Conservation (phyloP, 1,140 invertebrate species). For the Asobara japonica region DNA sequence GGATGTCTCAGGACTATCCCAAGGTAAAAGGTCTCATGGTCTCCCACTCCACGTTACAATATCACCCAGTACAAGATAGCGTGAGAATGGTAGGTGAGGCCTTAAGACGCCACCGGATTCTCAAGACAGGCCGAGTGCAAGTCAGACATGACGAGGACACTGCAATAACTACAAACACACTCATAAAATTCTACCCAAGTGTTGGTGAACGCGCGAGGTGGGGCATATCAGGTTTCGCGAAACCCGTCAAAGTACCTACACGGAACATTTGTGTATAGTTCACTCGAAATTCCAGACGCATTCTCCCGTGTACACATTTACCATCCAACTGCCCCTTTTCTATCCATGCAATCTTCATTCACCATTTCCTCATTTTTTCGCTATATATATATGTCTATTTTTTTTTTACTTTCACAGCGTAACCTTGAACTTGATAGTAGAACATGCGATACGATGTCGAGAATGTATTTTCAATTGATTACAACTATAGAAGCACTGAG, state of each 20-base stretch:
- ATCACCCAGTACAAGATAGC: background rate
- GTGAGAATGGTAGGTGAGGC: background rate
- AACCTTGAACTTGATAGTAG: background rate
- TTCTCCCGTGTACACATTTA: conserved; percentile 6
- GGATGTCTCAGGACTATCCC: background rate
- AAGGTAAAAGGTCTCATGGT: background rate
- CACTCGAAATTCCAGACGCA: conserved; percentile 9
- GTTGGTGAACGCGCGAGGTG: background rate
- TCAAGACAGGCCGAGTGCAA: background rate
- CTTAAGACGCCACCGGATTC: background rate
- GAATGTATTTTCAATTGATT: no score
- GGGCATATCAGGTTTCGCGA: background rate
- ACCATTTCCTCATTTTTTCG: background rate
- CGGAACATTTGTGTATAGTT: background rate
- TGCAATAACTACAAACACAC: background rate
- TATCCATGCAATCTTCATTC: background rate
- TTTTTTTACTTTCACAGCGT: background rate
- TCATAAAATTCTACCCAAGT: background rate
- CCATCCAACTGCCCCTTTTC: background rate
- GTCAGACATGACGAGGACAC: background rate
- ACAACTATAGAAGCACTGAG: no score
- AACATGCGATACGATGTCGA: no score
- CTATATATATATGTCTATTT: background rate
- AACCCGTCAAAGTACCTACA: background rate
- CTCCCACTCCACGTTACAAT: background rate